A percentile compares a stretch with the other conserved stretches of the same genome.
Conservation (phyloP, 2,113 vertebrate genomes). For the Herpetotheres cachinnans region DNA sequence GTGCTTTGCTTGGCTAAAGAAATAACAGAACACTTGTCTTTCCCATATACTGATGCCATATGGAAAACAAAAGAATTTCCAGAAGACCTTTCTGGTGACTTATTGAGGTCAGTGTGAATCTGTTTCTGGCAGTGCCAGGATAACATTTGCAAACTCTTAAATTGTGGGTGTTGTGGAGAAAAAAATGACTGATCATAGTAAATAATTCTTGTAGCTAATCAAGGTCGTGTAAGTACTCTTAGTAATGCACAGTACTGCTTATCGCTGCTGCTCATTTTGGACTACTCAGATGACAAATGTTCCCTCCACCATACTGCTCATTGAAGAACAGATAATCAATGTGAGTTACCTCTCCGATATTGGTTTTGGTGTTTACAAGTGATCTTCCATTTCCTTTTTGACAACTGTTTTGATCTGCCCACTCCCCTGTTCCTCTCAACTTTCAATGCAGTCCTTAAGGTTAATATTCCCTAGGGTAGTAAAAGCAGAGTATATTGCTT, state of each 20-base stretch:
- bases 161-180: neutral
- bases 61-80: constrained; percentile 14
- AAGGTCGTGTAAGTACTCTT: neutral
- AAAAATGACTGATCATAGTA: neutral
- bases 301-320: neutral
- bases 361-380: neutral
- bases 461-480: neutral
- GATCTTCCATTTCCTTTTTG: neutral
- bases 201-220: neutral
- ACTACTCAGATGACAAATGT: neutral
- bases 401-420: neutral
- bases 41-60: neutral
- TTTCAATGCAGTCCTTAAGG: neutral
- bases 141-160: neutral
- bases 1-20: neutral
- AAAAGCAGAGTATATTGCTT: neutral
- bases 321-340: neutral
- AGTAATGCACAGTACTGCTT: neutral
- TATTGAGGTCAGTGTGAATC: constrained; percentile 25
- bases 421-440: neutral
- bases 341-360: neutral
- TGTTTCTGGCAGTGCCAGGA: neutral
- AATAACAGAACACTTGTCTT: neutral
- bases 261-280: neutral
- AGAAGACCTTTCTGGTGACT: constrained; percentile 10